phyloP scores from a whole-genome alignment of 2,888 invertebrate genomes.

The Blastobasis lacticolella region DNA sequence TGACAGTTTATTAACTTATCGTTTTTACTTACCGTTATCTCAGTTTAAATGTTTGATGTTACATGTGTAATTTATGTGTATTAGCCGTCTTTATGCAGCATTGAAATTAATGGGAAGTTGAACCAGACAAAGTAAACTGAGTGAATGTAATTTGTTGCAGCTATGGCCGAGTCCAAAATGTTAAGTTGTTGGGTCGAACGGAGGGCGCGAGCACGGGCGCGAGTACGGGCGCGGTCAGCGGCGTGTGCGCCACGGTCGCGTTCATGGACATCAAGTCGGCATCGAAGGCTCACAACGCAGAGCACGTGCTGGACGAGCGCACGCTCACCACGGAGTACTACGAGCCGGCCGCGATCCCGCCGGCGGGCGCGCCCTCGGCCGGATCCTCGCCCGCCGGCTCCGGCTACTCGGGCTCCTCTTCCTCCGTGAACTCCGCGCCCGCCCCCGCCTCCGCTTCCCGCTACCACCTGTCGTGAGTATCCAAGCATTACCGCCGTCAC shows the following conservation, averaged over 20 bases:
- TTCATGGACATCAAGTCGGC: slow-evolving; percentile 98
- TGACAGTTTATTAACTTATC: no score
- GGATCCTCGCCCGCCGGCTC: slow-evolving; percentile 73
- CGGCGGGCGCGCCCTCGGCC: slow-evolving; percentile 70
- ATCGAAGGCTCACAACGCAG: slow-evolving; percentile 92
- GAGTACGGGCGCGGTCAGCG: slow-evolving; percentile 72
- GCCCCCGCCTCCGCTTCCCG: slow-evolving; percentile 53
- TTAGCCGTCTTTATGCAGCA: no score
- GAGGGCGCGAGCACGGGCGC: slow-evolving; percentile 70
- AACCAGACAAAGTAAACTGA: not conserved
- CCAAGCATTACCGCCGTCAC: no score
- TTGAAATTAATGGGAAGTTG: no score
- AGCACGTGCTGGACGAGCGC: slow-evolving; percentile 91
- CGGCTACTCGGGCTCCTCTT: slow-evolving; percentile 77
- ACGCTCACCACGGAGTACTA: slow-evolving; percentile 93
- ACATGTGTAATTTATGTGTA: no score
- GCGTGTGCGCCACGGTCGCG: slow-evolving; percentile 91
- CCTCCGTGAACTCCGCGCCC: slow-evolving; percentile 70
- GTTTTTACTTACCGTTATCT: no score
- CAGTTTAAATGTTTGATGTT: no score
- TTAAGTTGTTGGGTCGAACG: slow-evolving; percentile 87
- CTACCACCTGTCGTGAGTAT: slow-evolving; percentile 65
- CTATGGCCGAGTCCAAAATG: slow-evolving; percentile 98
- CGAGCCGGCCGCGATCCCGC: slow-evolving; percentile 85
- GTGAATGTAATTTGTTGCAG: slow-evolving; percentile 70